Evolutionary conservation across 2,888 invertebrate genomes (phyloP).

Genomic region (Drosophila prolongata): DNA sequence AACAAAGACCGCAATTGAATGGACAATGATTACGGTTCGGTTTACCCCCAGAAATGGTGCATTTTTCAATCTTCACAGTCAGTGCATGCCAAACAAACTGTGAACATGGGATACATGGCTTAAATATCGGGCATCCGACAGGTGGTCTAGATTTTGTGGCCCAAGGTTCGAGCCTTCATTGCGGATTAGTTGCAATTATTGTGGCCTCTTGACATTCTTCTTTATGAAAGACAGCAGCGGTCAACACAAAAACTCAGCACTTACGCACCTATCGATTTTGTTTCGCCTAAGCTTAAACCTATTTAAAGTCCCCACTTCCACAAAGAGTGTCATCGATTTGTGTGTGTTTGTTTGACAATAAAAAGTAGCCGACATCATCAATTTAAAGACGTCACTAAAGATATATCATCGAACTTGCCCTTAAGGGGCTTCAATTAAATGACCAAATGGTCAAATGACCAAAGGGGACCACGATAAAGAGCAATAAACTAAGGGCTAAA

Average conservation of each 20-base stretch:
- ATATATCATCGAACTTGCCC: slow-evolving; percentile 64
- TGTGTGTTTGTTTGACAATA: slow-evolving; percentile 38
- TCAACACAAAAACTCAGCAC: slow-evolving; percentile 44
- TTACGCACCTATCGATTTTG: slow-evolving; percentile 67
- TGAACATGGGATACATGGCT: slow-evolving; percentile 20
- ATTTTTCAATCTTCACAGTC: slow-evolving; percentile 57
- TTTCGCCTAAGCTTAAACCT: slow-evolving; percentile 39
- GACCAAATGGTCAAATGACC: slow-evolving; percentile 22
- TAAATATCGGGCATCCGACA: slow-evolving; percentile 39
- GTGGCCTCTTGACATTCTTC: slow-evolving; percentile 79
- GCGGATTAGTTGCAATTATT: slow-evolving; percentile 77
- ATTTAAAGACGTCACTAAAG: slow-evolving; percentile 18
- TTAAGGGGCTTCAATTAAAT: slow-evolving; percentile 68
- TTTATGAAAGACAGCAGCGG: slow-evolving; percentile 54
- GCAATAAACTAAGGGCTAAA: slow-evolving; percentile 41
- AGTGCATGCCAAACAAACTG: slow-evolving; percentile 53
- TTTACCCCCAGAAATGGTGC: slow-evolving; percentile 19
- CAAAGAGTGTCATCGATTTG: slow-evolving; percentile 58
- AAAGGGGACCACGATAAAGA: slow-evolving; percentile 27
- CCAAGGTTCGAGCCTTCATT: slow-evolving; percentile 68
- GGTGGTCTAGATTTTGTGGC: slow-evolving; percentile 61
- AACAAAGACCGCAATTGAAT: slow-evolving; percentile 54
- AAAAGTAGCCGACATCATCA: slow-evolving; percentile 51
- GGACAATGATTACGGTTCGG: slow-evolving; percentile 39
- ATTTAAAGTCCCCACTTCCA: slow-evolving; percentile 40